Evolutionary conservation across 2,888 invertebrate species (phyloP).

Genomic region (Halocaridina rubra): DNA sequence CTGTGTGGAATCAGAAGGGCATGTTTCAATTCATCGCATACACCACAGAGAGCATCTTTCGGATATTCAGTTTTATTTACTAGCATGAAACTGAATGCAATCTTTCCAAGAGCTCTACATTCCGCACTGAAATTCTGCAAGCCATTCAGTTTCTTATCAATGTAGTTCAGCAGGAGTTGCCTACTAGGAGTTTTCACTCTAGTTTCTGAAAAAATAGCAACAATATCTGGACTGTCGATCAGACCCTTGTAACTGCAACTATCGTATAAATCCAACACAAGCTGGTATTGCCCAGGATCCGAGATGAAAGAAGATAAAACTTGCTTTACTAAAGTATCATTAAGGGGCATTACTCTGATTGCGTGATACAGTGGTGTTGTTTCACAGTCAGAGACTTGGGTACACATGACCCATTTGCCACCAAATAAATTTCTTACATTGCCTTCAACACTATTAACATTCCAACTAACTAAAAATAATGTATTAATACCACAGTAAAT

Average conservation of each 20-base stretch:
- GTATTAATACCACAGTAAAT: background rate
- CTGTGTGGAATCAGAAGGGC: background rate
- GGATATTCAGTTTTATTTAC: slow-evolving; percentile 10
- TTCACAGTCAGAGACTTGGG: background rate
- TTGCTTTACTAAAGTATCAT: background rate
- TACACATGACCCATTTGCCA: slow-evolving; percentile 16
- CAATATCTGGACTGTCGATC: slow-evolving; percentile 27
- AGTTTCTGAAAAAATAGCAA: background rate
- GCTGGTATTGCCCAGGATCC: background rate
- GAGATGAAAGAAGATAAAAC: background rate
- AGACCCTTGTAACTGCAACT: slow-evolving; percentile 10
- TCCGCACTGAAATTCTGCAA: background rate
- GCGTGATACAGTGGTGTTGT: background rate
- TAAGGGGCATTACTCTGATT: background rate
- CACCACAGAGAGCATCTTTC: background rate
- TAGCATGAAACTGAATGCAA: background rate
- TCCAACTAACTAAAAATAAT: slow-evolving; percentile 21
- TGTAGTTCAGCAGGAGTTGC: background rate
- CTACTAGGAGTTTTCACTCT: background rate
- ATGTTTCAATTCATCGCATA: background rate
- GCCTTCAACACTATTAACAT: background rate
- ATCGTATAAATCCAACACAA: background rate
- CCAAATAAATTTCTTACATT: background rate
- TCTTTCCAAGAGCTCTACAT: background rate
- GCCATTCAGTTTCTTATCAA: background rate